Evolutionary conservation across 2,888 invertebrate genomes (phyloP).

Genomic region (Orchesellides sinensis): DNA sequence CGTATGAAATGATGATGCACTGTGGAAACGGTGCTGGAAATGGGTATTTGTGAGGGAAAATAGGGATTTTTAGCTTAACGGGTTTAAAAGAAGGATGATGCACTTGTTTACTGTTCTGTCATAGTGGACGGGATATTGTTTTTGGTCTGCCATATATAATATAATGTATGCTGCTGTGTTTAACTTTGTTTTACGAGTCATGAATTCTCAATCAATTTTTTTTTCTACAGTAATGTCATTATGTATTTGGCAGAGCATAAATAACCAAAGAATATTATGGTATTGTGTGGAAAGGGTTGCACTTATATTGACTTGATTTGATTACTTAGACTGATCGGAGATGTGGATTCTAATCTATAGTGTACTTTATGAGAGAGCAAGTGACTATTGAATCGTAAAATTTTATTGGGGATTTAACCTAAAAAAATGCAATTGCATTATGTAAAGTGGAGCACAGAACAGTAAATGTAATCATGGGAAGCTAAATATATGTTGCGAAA

Average conservation of each 20-base stretch:
- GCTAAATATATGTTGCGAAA: neutral
- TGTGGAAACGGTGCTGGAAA: neutral
- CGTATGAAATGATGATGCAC: neutral
- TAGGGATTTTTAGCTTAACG: too few species aligned
- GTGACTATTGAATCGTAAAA: slow-evolving; percentile 32
- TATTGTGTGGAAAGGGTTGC: neutral
- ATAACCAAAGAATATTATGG: neutral
- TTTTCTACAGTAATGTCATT: neutral
- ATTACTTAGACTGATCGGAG: neutral
- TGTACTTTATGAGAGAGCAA: neutral
- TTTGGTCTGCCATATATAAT: too few species aligned
- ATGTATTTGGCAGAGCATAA: neutral
- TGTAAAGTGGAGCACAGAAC: slow-evolving; percentile 25
- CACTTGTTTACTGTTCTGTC: neutral
- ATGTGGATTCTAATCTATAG: too few species aligned
- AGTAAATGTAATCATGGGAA: neutral
- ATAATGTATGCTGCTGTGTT: neutral
- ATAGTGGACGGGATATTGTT: neutral
- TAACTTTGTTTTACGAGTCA: slow-evolving; percentile 39
- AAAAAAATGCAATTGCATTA: slow-evolving; percentile 42
- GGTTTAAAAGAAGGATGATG: too few species aligned
- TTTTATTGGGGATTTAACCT: slow-evolving; percentile 29
- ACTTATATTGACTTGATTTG: neutral
- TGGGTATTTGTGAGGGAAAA: neutral
- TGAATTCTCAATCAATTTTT: slow-evolving; percentile 28